Conservation (phyloP, 2,888 invertebrate genomes). For the Caenorhabditis angaria region DNA sequence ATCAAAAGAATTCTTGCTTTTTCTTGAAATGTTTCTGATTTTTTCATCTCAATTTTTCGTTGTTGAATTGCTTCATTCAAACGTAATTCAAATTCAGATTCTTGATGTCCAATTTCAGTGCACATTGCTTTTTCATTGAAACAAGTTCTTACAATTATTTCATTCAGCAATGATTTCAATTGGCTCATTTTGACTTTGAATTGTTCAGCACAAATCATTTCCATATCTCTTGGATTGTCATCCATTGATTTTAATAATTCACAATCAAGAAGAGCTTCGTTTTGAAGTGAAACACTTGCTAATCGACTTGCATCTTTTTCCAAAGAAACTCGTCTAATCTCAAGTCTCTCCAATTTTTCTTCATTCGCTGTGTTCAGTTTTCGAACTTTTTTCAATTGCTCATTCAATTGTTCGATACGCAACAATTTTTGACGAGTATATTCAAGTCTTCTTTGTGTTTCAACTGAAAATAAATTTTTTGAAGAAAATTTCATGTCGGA, state of each 20-base stretch:
- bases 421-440: conserved; percentile 37
- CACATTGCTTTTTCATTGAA: conserved; percentile 45
- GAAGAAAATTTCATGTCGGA: not conserved
- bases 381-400: conserved; percentile 28
- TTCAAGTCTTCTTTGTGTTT: conserved; percentile 39
- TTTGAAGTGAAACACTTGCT: conserved; percentile 19
- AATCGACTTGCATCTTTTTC: conserved; percentile 30
- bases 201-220: conserved; percentile 35
- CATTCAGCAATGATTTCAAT: conserved; percentile 34
- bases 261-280: conserved; percentile 17
- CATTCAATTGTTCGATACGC: conserved; percentile 36
- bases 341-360: conserved; percentile 30
- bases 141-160: conserved; percentile 36
- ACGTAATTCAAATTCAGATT: not conserved
- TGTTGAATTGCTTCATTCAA: not conserved
- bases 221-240: conserved; percentile 26
- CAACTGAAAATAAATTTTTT: conserved; percentile 21
- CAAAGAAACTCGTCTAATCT: conserved; percentile 30
- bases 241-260: conserved; percentile 31
- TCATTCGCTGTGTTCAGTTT: conserved; percentile 21
- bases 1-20: conserved; percentile 16
- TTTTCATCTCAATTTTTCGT: not conserved
- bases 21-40: conserved; percentile 11
- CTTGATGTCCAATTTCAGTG: no score
- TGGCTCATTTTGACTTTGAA: conserved; percentile 33